Evolutionary conservation across 2,797 vertebrate species (phyloP).

Genomic region (Mus caroli): DNA sequence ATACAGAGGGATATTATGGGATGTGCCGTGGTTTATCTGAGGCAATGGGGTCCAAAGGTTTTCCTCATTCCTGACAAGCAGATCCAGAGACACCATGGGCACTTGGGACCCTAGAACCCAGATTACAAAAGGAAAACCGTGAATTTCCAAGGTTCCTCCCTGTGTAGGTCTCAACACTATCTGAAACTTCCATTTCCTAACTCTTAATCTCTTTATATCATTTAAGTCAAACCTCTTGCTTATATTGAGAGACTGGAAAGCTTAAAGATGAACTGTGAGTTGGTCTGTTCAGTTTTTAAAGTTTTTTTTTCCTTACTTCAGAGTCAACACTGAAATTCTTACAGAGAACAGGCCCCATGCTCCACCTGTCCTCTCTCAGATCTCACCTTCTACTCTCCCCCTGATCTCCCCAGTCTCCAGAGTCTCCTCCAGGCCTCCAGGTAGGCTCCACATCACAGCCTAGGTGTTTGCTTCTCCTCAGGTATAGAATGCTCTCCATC

Average conservation of each 20-base stretch:
- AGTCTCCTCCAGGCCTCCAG: neutral
- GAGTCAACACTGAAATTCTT: neutral
- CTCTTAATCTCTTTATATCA: neutral
- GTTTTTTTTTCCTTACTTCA: neutral
- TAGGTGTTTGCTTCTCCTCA: neutral
- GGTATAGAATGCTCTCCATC: neutral
- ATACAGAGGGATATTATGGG: neutral
- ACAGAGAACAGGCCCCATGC: neutral
- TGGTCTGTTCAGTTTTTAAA: neutral
- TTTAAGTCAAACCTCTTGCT: slow-evolving; percentile 4
- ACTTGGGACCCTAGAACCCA: neutral
- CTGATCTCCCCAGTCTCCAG: neutral
- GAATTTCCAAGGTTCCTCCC: neutral
- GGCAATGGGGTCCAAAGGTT: neutral
- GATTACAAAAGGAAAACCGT: neutral
- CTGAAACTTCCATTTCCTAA: neutral
- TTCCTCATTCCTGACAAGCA: neutral
- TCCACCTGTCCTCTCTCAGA: neutral
- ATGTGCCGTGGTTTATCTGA: neutral
- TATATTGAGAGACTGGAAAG: neutral
- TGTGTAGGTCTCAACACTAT: neutral
- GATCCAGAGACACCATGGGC: neutral
- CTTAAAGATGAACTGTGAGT: neutral
- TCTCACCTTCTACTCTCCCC: neutral
- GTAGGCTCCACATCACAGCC: neutral